Base-by-base conservation (phyloP, 2,113 vertebrate genomes). In the Microcebus tavaratra region DNA sequence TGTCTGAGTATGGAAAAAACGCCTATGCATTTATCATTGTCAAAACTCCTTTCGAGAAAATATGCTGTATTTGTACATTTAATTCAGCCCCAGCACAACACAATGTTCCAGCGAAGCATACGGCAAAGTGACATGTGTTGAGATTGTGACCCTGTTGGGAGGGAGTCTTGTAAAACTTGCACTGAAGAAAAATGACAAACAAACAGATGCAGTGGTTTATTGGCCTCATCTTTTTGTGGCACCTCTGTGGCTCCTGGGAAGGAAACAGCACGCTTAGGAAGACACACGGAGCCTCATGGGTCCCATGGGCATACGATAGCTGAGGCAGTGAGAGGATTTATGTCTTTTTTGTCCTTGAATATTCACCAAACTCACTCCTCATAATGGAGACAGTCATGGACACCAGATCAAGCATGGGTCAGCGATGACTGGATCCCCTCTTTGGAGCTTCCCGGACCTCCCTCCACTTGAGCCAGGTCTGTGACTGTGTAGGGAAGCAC, bases 21-120 rank as follows among this genome's bases (percentile, higher is more conserved):
- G 68, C 50, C 91, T 45, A 36, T 1, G 31, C 48, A 88, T 95
- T 97, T 94, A 87, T 97, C 96, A 97, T 25, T 91, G 94, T 94
- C 94, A 95, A 91, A 97, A 87, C 31, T 75, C n/a, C 36, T 83
- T 96, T 87, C 18, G 39, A 94, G 90, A 88, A 96, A 97, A 91
- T 90, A 81, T 84, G 81, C 80, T 59, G n/a, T 91, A 90, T 93
- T 53, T 88, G 70, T 73, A 93, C 59, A 78, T 87, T 95, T 94
- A 88, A 91, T 65, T 96, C 95, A 93, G 68, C 27, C 6, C 27
- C 50, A 53, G 39, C 55, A 73, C 31, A 87, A 68, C 34, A 57
- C 63, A 78, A 23, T 90, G 76, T 81, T 91, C 45, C 68, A 90
- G 27, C 0, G 7, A 93, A 67, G 67, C 1, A 0, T 53, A 53